Evolutionary conservation across 1,140 invertebrate species (phyloP).

Genomic region (Drosophila nasuta): DNA sequence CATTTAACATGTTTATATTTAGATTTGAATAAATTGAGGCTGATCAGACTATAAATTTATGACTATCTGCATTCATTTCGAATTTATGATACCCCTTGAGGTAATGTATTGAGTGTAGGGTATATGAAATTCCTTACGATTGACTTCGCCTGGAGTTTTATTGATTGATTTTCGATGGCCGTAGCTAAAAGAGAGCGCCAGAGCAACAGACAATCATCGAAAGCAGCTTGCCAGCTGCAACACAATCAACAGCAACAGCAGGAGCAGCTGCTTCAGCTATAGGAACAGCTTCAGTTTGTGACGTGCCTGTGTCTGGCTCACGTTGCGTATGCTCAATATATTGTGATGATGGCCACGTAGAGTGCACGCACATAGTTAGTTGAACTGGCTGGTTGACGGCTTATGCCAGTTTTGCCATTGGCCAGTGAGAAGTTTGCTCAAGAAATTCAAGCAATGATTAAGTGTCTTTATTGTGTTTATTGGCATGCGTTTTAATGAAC

Average conservation of each 20-base stretch:
- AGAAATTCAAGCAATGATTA: constrained; percentile 79
- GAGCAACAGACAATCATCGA: constrained; percentile 59
- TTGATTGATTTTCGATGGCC: constrained; percentile 79
- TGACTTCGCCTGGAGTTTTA: constrained; percentile 74
- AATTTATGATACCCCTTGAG: too few relatives aligned
- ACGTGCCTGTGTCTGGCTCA: constrained; percentile 40
- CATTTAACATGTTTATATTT: too few relatives aligned
- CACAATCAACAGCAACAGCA: constrained; percentile 2
- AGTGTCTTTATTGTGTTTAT: constrained; percentile 71
- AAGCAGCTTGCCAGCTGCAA: constrained; percentile 19
- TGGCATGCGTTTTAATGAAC: constrained; percentile 75
- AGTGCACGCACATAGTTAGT: constrained; percentile 14
- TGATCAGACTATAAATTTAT: too few relatives aligned
- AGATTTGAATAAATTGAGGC: too few relatives aligned
- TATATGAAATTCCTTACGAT: constrained; percentile 68
- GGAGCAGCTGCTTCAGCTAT: constrained; percentile 14
- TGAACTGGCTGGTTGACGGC: constrained; percentile 5
- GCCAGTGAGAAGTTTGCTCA: constrained; percentile 62
- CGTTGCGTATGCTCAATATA: constrained; percentile 75
- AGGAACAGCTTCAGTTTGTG: constrained; percentile 22
- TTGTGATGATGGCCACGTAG: constrained; percentile 61
- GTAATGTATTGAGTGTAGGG: constrained; percentile 2
- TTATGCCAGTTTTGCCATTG: constrained; percentile 27
- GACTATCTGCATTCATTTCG: too few relatives aligned
- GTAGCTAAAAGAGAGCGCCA: constrained; percentile 45